Percentiles rank a stretch among this genome's conserved stretches.
phyloP scores from a whole-genome alignment of 2,113 vertebrate species.

The Forbesichthys papilliferus region DNA sequence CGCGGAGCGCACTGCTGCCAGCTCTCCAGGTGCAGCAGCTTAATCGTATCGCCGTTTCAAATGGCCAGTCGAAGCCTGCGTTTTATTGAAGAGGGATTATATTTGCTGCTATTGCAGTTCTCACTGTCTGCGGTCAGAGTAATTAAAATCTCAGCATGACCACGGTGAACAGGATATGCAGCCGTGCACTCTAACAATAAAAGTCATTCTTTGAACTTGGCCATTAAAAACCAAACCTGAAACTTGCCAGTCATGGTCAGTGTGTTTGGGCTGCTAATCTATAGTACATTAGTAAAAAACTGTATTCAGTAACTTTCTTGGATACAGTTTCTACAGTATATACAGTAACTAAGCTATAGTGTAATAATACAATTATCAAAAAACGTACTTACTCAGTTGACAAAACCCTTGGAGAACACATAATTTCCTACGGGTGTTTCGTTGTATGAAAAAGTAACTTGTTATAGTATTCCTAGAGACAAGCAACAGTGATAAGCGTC shows the following conservation, averaged over 20 bases:
- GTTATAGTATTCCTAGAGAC: no score
- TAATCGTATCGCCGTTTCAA: slow-evolving; percentile 16
- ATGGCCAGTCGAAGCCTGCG: background rate
- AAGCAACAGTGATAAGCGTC: no score
- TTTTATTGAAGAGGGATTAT: slow-evolving; percentile 15
- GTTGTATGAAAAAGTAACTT: no score
- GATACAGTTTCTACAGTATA: no score
- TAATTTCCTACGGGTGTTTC: no score
- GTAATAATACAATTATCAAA: no score
- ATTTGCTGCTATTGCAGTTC: slow-evolving; percentile 36
- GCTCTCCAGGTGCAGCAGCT: slow-evolving; percentile 15
- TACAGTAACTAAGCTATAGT: no score
- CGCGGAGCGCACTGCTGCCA: background rate
- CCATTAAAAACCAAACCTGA: slow-evolving; percentile 18
- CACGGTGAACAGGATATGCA: slow-evolving; percentile 39
- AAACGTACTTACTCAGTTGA: no score
- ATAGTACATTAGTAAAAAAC: no score
- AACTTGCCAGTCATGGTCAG: slow-evolving; percentile 36
- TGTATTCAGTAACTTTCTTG: no score
- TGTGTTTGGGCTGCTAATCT: slow-evolving; percentile 38
- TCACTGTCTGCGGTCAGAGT: slow-evolving; percentile 26
- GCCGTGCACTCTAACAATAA: slow-evolving; percentile 40
- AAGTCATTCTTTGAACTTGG: slow-evolving; percentile 44
- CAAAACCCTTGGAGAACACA: no score
- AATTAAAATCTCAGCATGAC: slow-evolving; percentile 53